Conservation (phyloP, 2,113 vertebrate species). For the Parus major region DNA sequence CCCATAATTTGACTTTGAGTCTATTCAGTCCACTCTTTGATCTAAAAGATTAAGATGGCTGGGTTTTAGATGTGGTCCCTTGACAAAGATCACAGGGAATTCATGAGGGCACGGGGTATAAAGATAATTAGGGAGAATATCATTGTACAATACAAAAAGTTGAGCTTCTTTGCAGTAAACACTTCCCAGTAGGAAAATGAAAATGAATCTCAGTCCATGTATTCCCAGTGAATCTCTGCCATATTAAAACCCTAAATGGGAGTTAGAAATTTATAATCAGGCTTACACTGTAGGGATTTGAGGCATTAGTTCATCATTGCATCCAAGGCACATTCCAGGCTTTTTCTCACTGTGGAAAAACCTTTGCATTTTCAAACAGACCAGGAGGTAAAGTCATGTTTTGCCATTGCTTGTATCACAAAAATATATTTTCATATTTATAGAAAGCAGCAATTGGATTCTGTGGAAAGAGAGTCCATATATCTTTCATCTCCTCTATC, state of each 20-base stretch:
- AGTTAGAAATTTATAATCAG: constrained; percentile 24
- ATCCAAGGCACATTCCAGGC: not conserved
- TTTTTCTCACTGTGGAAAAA: not conserved
- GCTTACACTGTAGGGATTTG: not conserved
- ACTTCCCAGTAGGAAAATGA: constrained; percentile 19
- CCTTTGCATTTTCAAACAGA: constrained; percentile 10
- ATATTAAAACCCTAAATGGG: not conserved
- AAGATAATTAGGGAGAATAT: constrained; percentile 36
- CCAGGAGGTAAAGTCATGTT: not conserved
- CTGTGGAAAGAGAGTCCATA: not conserved
- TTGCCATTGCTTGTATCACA: not conserved
- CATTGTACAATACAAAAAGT: not conserved
- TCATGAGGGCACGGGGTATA: not conserved
- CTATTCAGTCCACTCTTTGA: constrained; percentile 3
- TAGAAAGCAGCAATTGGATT: not conserved
- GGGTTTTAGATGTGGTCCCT: constrained; percentile 19
- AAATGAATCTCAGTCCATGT: constrained; percentile 8
- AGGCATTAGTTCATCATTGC: not conserved
- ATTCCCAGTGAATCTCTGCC: constrained; percentile 19
- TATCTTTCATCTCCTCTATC: not conserved
- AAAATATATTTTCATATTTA: constrained; percentile 24
- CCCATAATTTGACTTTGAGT: constrained; percentile 3
- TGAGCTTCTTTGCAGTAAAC: constrained; percentile 15
- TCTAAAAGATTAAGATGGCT: not conserved
- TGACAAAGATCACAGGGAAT: not conserved